Base-by-base conservation (phyloP, 2,113 vertebrate genomes). In the Aspiorhynchus laticeps region DNA sequence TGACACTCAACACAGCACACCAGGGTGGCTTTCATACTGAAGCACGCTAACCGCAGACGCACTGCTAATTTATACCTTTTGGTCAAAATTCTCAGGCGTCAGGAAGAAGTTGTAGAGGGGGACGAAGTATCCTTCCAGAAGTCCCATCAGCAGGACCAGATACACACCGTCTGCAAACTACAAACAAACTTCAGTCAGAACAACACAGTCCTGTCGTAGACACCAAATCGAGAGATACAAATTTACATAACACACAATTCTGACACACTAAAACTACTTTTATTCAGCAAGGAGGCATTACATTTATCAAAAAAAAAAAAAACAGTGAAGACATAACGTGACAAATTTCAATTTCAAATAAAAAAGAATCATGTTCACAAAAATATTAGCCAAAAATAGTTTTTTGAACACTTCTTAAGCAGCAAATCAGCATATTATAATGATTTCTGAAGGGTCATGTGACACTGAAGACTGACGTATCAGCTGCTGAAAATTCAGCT, bases 161-260 rank as follows among this genome's bases (percentile, higher is more conserved):
- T 99, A 99, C 21, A 99, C 98, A 0, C 98, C 97, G 63, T 99
- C 98, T 95, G 98, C 98, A 97, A 99, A 99, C 98, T 99, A 90
- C 7, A 90, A 41, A 84, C 43, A 85, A 26, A n/a, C n/a, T 12
- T 17, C 12, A 14, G 61, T 82, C 26, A 82, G 53, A 61, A 80
- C 7, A 67, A 82, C 21, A 17, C 41, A 65, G 46, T 46, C 80
- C 33, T 9, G 33, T 41, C 7, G 2, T 12, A 53, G 8, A 80
- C 1, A 0, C 21, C 33, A 41, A 26, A 41, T 17, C 10, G 15
- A 67, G 24, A 61, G 28, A 33, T 33, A 5, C 36, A 12, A 41
- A 41, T 41, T 73, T 73, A 73, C 33, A 38, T 73, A 38, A 73
- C 33, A 71, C 67, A 73, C 17, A 7, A 36, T 73, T 24, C 4